Evolutionary conservation across 2,888 invertebrate genomes (phyloP), one percentile per base, ranked within the genome.

Genomic region (Leucophenga maculata): DNA sequence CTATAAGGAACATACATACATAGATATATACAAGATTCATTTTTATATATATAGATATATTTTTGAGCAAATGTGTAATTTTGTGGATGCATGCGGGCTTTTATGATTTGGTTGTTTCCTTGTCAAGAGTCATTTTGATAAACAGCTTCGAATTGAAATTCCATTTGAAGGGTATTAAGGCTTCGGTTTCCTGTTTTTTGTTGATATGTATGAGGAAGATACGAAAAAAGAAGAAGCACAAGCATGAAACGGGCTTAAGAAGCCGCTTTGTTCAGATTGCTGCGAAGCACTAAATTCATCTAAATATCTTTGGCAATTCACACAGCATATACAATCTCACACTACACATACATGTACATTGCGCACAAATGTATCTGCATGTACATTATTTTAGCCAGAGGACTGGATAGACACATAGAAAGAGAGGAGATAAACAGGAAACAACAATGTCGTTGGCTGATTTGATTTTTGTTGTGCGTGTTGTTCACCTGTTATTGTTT

Each of bases 401-500:
- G 48, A 67, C 67, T 52, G 68, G 76, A 76, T 77, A 77, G 76
- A 71, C 67, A 70, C 71, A 32, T 3, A 32, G 32, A 32, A 32
- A 32, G 32, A 26, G 65, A 39, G n/a, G 22, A 22, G 44, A n/a
- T 68, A 77, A 78, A 78, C 78, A 76, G 79, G 79, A 78, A 78
- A 77, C 79, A 76, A 78, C 78, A 79, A 71, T 77, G 77, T 78
- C 76, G 76, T 74, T 67, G 65, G 70, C 70, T 70, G 54, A 76
- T 75, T 80, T 82, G 75, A 79, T 80, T 78, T 79, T 79, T 32
- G 32, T 79, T 82, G 75, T 71, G 39, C 65, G 77, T 79, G 82
- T 78, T 32, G 79, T 80, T 80, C 82, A 82, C 80, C 80, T 80
- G 80, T 79, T 80, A 79, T 77, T 79, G 75, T 79, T 78, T 55